Conservation (phyloP, 2,888 invertebrate genomes). For the Cerceris ruficornis region DNA sequence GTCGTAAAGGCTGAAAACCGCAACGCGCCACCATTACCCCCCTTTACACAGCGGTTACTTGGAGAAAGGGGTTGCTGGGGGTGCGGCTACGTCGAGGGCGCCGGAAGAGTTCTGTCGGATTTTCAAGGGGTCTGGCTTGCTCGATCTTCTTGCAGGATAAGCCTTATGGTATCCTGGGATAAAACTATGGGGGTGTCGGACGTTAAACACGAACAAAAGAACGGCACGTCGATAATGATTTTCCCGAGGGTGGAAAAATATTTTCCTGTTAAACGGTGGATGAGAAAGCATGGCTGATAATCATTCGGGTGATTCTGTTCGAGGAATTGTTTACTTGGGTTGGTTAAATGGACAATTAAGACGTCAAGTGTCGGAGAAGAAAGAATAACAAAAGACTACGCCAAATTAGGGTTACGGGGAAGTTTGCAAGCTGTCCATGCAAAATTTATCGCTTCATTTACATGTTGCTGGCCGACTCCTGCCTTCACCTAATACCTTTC, state of each 20-base stretch:
- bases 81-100: slow-evolving; percentile 46
- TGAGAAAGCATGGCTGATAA: neutral
- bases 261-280: too few species aligned
- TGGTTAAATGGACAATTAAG: too few species aligned
- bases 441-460: slow-evolving; percentile 73
- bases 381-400: slow-evolving; percentile 45
- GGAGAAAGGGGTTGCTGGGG: slow-evolving; percentile 59
- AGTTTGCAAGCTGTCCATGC: slow-evolving; percentile 66
- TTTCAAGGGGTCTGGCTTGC: slow-evolving; percentile 58
- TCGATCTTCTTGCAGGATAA: slow-evolving; percentile 70
- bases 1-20: slow-evolving; percentile 78
- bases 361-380: too few species aligned
- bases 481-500: slow-evolving; percentile 68
- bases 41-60: slow-evolving; percentile 61
- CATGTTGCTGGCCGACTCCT: slow-evolving; percentile 69
- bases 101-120: slow-evolving; percentile 61
- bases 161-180: slow-evolving; percentile 65
- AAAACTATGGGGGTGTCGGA: slow-evolving; percentile 59
- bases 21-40: slow-evolving; percentile 75
- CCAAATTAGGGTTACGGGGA: slow-evolving; percentile 66
- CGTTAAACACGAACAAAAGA: slow-evolving; percentile 50
- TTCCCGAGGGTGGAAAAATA: too few species aligned
- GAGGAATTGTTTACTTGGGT: neutral
- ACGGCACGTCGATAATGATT: slow-evolving; percentile 1
- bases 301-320: neutral